A percentile compares a stretch with the other conserved stretches of the same genome.
Conservation (phyloP, 2,888 invertebrate species). For the Rhamphomyia laevipes region DNA sequence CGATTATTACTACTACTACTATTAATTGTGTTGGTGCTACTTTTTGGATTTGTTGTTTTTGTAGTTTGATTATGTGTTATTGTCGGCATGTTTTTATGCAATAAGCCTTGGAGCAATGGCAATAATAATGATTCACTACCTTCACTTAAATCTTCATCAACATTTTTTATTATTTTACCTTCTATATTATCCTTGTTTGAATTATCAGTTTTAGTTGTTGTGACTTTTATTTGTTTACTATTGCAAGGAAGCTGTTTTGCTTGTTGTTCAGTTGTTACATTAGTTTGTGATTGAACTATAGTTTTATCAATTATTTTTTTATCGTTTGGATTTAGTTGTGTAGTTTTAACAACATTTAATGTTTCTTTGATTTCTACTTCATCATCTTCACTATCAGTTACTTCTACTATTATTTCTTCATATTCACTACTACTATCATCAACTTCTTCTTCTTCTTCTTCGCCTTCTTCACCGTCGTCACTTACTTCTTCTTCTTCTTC, state of each 20-base stretch:
- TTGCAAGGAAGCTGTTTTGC: not conserved
- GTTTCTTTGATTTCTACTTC: not conserved
- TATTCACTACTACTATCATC: conserved; percentile 4
- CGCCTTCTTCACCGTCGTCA: conserved; percentile 29
- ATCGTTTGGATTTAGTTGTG: no score
- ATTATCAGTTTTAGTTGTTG: not conserved
- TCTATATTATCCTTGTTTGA: not conserved
- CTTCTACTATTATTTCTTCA: conserved; percentile 3
- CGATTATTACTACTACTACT: conserved; percentile 16
- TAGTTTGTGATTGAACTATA: not conserved
- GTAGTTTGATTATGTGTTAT: conserved; percentile 14
- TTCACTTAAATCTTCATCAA: conserved; percentile 10
- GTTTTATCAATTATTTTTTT: no score
- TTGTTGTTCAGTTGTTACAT: not conserved
- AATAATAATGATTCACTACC: conserved; percentile 35
- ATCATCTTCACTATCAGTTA: not conserved
- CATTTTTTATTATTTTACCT: not conserved
- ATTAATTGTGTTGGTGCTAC: conserved; percentile 14
- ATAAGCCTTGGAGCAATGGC: conserved; percentile 54
- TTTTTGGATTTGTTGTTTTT: conserved; percentile 17
- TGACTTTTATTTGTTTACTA: not conserved
- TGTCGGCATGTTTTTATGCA: conserved; percentile 37
- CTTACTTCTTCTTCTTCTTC: conserved; percentile 35
- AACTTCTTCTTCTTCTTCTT: conserved; percentile 15
- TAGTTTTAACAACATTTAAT: not conserved